A percentile compares a stretch with the other conserved stretches of the same genome.
phyloP scores from a whole-genome alignment of 2,888 invertebrate species.

The Catocala nupta region DNA sequence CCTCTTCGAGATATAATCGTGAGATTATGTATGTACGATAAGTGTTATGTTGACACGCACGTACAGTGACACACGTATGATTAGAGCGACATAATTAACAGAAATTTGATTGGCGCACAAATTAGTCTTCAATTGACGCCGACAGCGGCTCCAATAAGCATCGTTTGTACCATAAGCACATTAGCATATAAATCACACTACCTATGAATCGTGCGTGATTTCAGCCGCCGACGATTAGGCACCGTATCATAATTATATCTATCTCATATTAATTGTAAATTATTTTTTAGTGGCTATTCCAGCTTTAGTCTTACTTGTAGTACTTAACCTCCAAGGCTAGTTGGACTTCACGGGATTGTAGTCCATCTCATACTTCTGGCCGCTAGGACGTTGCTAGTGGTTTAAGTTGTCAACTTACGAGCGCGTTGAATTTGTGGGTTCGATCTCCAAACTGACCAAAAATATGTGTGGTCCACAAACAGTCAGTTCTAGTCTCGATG shows the following conservation, averaged over 20 bases:
- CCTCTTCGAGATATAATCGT: no score
- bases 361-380: no score
- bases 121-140: slow-evolving; percentile 78
- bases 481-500: no score
- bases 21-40: slow-evolving; percentile 5
- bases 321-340: no score
- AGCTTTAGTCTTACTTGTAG: no score
- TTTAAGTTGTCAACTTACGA: no score
- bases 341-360: no score
- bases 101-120: slow-evolving; percentile 78
- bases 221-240: slow-evolving; percentile 53
- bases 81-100: slow-evolving; percentile 71
- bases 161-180: slow-evolving; percentile 71
- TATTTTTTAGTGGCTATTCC: slow-evolving; percentile 29
- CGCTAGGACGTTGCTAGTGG: no score
- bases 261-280: slow-evolving; percentile 46
- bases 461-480: no score
- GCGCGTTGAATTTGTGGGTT: no score
- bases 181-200: slow-evolving; percentile 76
- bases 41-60: slow-evolving; percentile 25
- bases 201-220: slow-evolving; percentile 67
- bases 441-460: no score
- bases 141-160: slow-evolving; percentile 68
- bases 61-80: slow-evolving; percentile 56
- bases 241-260: slow-evolving; percentile 39